Conservation (phyloP, 2,797 vertebrate species). For the Poeciliopsis turneri region DNA sequence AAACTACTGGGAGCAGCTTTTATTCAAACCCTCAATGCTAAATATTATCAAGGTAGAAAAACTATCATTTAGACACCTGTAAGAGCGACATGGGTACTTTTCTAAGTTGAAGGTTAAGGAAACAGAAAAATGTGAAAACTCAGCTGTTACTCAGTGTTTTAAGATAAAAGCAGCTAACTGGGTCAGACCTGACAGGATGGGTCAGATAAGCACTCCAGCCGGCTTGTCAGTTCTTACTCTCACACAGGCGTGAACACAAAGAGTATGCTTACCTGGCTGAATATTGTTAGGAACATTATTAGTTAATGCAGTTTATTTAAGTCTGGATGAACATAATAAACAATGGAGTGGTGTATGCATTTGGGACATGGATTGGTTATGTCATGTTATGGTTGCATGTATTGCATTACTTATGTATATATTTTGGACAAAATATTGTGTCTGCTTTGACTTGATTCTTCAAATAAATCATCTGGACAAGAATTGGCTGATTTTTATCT, state of each 20-base stretch:
- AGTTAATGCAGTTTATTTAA: too few relatives aligned
- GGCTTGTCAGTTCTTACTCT: neutral
- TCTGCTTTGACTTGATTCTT: neutral
- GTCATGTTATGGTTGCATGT: too few relatives aligned
- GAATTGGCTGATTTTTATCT: too few relatives aligned
- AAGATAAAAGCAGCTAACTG: constrained; percentile 10
- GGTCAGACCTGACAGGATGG: neutral
- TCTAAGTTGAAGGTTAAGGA: neutral
- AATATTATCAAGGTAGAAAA: neutral
- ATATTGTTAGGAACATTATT: neutral
- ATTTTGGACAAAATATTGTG: neutral
- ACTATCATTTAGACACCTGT: neutral
- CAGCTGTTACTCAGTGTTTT: neutral
- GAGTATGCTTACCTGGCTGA: neutral
- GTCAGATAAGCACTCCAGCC: neutral
- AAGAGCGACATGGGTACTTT: neutral
- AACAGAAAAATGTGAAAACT: neutral
- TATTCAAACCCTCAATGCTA: neutral
- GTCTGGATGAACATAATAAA: too few relatives aligned
- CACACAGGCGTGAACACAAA: neutral
- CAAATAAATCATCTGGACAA: too few relatives aligned
- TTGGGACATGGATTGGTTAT: too few relatives aligned
- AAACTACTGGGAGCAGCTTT: constrained; percentile 20
- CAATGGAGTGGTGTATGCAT: too few relatives aligned
- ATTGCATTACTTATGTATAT: neutral